Percentiles rank a stretch among this genome's conserved stretches.
phyloP scores from a whole-genome alignment of 2,888 invertebrate species.

The Tetragonula carbonaria region DNA sequence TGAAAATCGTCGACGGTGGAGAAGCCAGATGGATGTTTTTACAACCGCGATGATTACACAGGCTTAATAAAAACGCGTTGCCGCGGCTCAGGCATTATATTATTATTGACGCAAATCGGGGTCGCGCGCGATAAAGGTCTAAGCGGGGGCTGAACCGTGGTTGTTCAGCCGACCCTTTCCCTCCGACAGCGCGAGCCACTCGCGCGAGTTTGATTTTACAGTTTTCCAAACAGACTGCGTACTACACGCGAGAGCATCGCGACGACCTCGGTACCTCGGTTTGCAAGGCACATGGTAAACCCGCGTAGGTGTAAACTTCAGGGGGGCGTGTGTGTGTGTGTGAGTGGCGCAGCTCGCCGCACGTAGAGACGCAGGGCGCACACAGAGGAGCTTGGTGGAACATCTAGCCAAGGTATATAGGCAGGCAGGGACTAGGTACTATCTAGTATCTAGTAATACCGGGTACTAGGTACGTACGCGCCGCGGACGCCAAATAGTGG shows the following conservation, averaged over 20 bases:
- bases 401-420: conserved; percentile 70
- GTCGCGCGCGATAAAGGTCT: neutral
- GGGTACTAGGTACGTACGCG: conserved; percentile 80
- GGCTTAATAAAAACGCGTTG: too few relatives aligned
- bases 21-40: too few relatives aligned
- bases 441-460: conserved; percentile 82
- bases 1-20: too few relatives aligned
- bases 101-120: too few relatives aligned
- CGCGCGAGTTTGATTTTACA: conserved; percentile 45
- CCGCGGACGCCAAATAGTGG: conserved; percentile 81
- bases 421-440: conserved; percentile 71
- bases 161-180: neutral
- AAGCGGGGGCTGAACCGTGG: too few relatives aligned
- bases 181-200: neutral
- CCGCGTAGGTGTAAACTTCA: conserved; percentile 68
- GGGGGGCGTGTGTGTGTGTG: conserved; percentile 15
- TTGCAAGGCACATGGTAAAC: conserved; percentile 62
- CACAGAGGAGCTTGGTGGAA: conserved; percentile 26
- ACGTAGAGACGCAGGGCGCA: conserved; percentile 32
- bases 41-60: too few relatives aligned
- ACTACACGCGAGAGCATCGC: conserved; percentile 46
- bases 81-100: too few relatives aligned
- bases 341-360: conserved; percentile 40
- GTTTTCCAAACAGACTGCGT: conserved; percentile 63
- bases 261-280: conserved; percentile 45